Percentiles rank a stretch among this genome's conserved stretches.
Conservation (phyloP, 2,797 vertebrate genomes). For the Phataginus tetradactyla region DNA sequence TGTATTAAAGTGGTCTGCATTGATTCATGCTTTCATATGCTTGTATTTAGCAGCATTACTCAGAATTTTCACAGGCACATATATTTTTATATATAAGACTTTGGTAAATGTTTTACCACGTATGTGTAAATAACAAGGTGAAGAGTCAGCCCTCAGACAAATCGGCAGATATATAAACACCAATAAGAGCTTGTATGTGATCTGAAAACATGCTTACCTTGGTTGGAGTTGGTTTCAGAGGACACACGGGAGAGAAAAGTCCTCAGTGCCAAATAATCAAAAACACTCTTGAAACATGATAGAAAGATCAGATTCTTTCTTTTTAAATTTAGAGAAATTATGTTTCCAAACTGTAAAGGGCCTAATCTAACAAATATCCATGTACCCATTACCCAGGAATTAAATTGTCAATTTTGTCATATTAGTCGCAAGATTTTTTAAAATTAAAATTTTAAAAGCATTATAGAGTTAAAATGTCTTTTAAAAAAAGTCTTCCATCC, state of each 20-base stretch:
- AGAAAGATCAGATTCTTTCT: neutral
- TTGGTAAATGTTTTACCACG: neutral
- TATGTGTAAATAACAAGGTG: neutral
- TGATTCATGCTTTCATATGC: neutral
- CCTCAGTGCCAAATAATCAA: neutral
- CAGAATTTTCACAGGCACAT: neutral
- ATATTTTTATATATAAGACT: neutral
- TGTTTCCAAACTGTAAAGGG: neutral
- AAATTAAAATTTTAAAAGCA: neutral
- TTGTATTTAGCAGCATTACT: neutral
- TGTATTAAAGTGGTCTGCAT: neutral
- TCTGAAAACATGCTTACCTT: neutral
- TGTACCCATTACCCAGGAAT: neutral
- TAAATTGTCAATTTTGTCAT: neutral
- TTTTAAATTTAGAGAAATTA: neutral
- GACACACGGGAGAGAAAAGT: neutral
- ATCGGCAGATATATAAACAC: neutral
- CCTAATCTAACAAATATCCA: neutral
- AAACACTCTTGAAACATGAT: neutral
- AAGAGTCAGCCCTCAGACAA: neutral
- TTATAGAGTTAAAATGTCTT: neutral
- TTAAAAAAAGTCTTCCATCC: neutral
- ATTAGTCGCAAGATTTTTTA: constrained; percentile 8
- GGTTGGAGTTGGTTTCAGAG: neutral
- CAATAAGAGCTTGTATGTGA: neutral